Conservation (phyloP, 2,888 invertebrate genomes). For the Sminthurides aquaticus region DNA sequence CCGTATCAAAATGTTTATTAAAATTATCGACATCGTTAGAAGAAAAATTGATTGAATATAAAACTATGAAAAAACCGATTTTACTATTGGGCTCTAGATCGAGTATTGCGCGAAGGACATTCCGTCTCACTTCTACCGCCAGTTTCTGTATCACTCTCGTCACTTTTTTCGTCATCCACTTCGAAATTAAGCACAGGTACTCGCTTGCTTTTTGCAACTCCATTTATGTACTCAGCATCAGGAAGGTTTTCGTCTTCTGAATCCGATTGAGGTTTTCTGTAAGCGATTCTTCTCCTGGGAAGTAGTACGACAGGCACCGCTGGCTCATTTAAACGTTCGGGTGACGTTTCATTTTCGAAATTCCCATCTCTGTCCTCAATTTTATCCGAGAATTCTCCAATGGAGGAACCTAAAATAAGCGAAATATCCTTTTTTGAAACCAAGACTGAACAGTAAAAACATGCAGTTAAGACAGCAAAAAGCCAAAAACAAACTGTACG, state of each 20-base stretch:
- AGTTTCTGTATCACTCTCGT: too few species aligned
- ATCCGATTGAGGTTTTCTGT: background rate
- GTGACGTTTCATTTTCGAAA: background rate
- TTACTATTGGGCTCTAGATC: background rate
- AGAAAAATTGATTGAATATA: too few species aligned
- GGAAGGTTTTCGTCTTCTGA: background rate
- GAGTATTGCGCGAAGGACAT: background rate
- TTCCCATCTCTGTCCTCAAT: background rate
- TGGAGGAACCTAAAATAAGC: too few species aligned
- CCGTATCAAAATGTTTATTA: too few species aligned
- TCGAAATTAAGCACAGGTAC: background rate
- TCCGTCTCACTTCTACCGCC: background rate
- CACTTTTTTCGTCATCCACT: background rate
- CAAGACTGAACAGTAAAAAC: too few species aligned
- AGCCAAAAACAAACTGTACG: too few species aligned
- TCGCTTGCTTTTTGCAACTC: background rate
- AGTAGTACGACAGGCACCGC: background rate
- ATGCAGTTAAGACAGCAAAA: too few species aligned
- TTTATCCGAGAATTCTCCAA: too few species aligned
- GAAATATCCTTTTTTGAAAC: too few species aligned
- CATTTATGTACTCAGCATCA: background rate
- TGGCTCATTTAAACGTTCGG: background rate
- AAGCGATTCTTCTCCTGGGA: background rate
- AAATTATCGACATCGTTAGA: too few species aligned
- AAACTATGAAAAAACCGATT: too few species aligned